Percentiles rank a stretch among this genome's conserved stretches.
These are phyloP conservation scores for Stigmatopora argus DNA, from an alignment of 2,113 vertebrate species.

Conservation along the genomic window DNA sequence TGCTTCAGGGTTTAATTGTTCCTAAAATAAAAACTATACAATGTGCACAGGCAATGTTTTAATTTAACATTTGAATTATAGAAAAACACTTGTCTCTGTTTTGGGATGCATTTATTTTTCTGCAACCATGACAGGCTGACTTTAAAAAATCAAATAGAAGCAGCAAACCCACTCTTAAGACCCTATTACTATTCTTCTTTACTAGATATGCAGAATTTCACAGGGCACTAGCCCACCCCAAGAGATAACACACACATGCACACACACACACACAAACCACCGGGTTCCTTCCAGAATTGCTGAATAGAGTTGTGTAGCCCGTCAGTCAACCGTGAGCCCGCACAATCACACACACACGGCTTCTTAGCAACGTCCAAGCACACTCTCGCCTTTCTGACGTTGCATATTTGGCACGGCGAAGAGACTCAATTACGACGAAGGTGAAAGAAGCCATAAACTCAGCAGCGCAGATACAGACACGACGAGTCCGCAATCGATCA, in stretches of 20 bases:
- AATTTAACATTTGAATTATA: neutral
- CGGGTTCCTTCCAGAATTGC: constrained; percentile 38
- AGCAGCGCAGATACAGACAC: constrained; percentile 43
- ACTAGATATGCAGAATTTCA: neutral
- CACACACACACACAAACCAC: constrained; percentile 23
- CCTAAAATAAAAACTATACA: neutral
- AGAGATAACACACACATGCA: neutral
- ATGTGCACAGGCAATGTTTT: neutral
- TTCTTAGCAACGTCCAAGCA: constrained; percentile 5
- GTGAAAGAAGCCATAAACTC: constrained; percentile 65
- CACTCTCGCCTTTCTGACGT: constrained; percentile 38
- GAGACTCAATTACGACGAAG: constrained; percentile 65
- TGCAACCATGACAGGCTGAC: no score
- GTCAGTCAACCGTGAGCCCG: constrained; percentile 47
- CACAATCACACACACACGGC: constrained; percentile 17
- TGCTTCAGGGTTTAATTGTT: neutral
- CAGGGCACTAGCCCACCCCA: neutral
- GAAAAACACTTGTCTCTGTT: no score
- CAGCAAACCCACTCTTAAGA: neutral
- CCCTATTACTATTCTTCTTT: neutral
- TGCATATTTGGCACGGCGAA: constrained; percentile 59
- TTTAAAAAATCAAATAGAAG: no score
- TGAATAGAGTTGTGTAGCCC: constrained; percentile 61
- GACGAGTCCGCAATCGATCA: constrained; percentile 57
- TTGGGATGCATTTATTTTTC: no score